These are phyloP conservation scores for Orcinus orca DNA, from an alignment of 2,113 vertebrate genomes.

Conservation along the genomic window DNA sequence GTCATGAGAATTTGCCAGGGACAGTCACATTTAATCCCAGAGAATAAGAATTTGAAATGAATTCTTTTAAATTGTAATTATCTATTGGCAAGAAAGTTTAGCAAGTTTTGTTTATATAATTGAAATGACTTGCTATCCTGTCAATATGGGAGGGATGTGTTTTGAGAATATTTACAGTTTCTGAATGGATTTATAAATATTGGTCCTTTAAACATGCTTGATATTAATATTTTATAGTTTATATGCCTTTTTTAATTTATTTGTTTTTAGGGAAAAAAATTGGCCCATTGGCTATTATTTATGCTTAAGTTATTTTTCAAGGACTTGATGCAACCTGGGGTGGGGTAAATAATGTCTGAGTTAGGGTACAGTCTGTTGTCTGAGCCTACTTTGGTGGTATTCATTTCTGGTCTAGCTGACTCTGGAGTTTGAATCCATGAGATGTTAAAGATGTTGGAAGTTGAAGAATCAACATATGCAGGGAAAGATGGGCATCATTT, in stretches of 20 bases:
- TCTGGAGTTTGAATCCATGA: neutral
- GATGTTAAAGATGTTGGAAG: neutral
- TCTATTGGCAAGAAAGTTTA: constrained; percentile 57
- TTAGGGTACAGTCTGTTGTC: neutral
- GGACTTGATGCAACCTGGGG: neutral
- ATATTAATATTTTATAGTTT: neutral
- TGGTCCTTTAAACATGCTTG: neutral
- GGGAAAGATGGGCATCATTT: neutral
- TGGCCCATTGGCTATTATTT: neutral
- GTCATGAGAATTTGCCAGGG: constrained; percentile 65
- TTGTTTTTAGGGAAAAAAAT: neutral
- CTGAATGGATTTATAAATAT: neutral
- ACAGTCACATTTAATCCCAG: constrained; percentile 70
- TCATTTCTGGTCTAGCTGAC: neutral
- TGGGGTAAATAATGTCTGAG: neutral
- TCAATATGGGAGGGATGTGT: neutral
- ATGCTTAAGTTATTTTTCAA: constrained; percentile 2
- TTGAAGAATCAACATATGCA: neutral
- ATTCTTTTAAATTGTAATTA: constrained; percentile 63
- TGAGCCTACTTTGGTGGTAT: neutral
- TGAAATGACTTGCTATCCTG: constrained; percentile 48
- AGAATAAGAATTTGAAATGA: constrained; percentile 68
- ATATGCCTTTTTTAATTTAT: neutral
- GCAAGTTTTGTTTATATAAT: constrained; percentile 59
- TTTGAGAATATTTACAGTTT: constrained; percentile 1